phyloP scores from a whole-genome alignment of 2,113 vertebrate genomes.

The Copsychus sechellarum region DNA sequence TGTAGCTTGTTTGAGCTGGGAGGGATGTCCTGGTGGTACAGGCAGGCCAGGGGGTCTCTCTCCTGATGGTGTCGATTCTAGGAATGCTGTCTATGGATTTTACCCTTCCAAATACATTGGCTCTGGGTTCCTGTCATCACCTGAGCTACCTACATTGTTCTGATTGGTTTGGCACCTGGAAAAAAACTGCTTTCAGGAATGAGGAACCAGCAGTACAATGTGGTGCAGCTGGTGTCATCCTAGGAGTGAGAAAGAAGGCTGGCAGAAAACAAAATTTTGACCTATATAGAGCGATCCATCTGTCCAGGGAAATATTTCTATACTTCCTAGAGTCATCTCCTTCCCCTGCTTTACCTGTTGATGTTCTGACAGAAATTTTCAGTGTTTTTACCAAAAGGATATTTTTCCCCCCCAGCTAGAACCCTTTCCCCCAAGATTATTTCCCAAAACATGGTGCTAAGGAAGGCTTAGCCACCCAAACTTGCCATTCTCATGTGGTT shows the following conservation, averaged over 20 bases:
- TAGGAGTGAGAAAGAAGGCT: slow-evolving; percentile 3
- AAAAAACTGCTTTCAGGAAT: neutral
- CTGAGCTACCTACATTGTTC: neutral
- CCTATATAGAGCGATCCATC: slow-evolving; percentile 31
- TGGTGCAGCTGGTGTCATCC: slow-evolving; percentile 21
- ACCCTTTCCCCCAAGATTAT: neutral
- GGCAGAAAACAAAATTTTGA: slow-evolving; percentile 8
- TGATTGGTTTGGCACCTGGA: neutral
- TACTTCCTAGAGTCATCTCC: neutral
- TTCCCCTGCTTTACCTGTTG: neutral
- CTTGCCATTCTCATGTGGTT: neutral
- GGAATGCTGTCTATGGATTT: neutral
- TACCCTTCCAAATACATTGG: neutral
- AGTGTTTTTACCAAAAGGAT: neutral
- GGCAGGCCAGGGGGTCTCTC: neutral
- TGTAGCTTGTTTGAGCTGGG: neutral
- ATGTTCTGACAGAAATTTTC: neutral
- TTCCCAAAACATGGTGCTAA: neutral
- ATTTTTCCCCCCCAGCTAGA: neutral
- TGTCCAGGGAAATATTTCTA: neutral
- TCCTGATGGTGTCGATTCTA: neutral
- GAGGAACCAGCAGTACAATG: neutral
- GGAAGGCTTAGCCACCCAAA: neutral
- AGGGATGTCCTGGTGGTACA: neutral
- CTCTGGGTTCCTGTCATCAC: neutral